These are phyloP conservation scores for Ricordea florida DNA, from an alignment of 92 coral and sea anemone genomes.

Conservation along the genomic window DNA sequence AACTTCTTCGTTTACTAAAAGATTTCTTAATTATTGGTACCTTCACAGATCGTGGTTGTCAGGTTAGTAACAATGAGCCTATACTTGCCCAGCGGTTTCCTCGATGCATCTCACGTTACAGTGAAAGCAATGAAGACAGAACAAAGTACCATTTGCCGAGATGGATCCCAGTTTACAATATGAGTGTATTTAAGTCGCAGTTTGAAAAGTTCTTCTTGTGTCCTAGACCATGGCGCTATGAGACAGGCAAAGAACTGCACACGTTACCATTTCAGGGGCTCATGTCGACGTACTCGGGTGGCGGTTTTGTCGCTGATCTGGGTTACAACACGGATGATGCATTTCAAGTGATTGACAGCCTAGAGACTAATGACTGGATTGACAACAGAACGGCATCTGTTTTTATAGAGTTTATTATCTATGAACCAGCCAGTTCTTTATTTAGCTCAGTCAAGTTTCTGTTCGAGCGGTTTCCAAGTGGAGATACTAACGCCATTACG, in stretches of 20 bases:
- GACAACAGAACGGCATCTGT: constrained; percentile 75
- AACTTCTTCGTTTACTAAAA: background rate
- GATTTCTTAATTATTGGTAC: too few species aligned
- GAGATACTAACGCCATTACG: constrained; percentile 56
- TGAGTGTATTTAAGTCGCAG: background rate
- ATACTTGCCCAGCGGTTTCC: constrained; percentile 19
- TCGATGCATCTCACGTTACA: constrained; percentile 65
- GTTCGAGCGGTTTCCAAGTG: constrained; percentile 69
- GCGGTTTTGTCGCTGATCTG: constrained; percentile 83
- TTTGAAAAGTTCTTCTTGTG: constrained; percentile 45
- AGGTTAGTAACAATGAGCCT: background rate
- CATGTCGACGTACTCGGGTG: constrained; percentile 66
- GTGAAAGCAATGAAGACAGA: constrained; percentile 43
- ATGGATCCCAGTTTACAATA: constrained; percentile 66
- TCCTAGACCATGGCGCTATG: constrained; percentile 86
- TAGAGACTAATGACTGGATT: constrained; percentile 75
- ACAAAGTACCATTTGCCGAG: constrained; percentile 68
- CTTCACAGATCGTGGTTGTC: background rate
- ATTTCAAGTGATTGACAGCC: constrained; percentile 37
- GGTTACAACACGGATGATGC: constrained; percentile 80
- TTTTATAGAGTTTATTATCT: constrained; percentile 69
- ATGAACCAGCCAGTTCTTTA: constrained; percentile 73
- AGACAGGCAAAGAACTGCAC: constrained; percentile 32
- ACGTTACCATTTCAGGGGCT: constrained; percentile 58
- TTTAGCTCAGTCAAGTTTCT: constrained; percentile 68